These are phyloP conservation scores for Chalcosyrphus nemorum DNA, from an alignment of 2,888 invertebrate species.

Conservation along the genomic window DNA sequence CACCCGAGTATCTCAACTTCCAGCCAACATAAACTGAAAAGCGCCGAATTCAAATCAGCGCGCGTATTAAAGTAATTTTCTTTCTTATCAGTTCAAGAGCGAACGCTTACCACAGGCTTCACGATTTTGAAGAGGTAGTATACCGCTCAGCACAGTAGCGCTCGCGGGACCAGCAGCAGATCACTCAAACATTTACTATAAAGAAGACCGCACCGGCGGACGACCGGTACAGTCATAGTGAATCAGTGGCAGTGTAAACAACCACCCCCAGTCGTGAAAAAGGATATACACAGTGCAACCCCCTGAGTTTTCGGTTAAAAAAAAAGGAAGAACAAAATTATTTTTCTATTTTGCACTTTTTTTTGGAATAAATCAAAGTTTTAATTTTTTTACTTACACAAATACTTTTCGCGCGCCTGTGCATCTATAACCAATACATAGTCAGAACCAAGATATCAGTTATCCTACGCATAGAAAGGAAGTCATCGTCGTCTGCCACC, in stretches of 20 bases:
- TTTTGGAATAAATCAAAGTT: background rate
- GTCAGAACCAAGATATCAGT: background rate
- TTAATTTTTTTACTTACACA: constrained; percentile 26
- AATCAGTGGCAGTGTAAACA: constrained; percentile 44
- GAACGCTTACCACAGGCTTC: background rate
- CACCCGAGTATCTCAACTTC: background rate
- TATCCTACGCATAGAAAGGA: constrained; percentile 31
- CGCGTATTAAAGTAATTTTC: background rate
- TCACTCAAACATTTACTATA: constrained; percentile 43
- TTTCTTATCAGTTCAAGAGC: constrained; percentile 17
- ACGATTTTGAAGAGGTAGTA: background rate
- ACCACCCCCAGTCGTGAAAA: constrained; percentile 8
- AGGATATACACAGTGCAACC: background rate
- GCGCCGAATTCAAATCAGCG: background rate
- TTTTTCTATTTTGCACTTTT: background rate
- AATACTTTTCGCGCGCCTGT: constrained; percentile 54
- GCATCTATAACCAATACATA: background rate
- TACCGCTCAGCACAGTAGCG: background rate
- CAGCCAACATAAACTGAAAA: background rate
- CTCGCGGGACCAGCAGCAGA: background rate
- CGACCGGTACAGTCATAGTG: constrained; percentile 49
- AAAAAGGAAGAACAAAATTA: no score
- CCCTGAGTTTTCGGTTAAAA: background rate
- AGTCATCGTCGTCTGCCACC: background rate
- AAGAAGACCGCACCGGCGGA: constrained; percentile 28